A percentile compares a stretch with the other conserved stretches of the same genome.
Conservation (phyloP, 2,888 invertebrate genomes). For the Pyrochroa serraticornis region DNA sequence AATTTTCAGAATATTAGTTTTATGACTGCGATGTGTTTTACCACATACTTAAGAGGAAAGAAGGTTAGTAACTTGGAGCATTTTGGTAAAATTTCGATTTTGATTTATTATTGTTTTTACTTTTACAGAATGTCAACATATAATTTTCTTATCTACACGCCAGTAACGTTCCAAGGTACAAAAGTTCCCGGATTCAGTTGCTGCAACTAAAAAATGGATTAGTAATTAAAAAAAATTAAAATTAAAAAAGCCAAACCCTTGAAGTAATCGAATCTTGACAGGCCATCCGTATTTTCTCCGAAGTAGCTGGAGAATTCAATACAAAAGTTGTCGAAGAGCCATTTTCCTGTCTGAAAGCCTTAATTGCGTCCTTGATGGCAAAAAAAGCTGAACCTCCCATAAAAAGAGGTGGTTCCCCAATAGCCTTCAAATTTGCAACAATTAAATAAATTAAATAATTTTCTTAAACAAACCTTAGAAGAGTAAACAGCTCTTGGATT, state of each 20-base stretch:
- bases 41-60: too few species aligned
- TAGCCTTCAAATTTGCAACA: conserved; percentile 66
- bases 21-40: too few species aligned
- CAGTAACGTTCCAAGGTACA: conserved; percentile 64
- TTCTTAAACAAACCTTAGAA: too few species aligned
- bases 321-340: conserved; percentile 63
- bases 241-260: too few species aligned
- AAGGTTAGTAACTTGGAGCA: too few species aligned
- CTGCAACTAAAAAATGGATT: conserved; percentile 67
- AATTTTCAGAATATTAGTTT: too few species aligned
- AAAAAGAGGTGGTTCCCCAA: conserved; percentile 95
- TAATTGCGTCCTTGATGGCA: conserved; percentile 88
- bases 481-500: conserved; percentile 93
- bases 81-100: too few species aligned
- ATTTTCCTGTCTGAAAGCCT: conserved; percentile 75
- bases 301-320: conserved; percentile 85
- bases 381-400: conserved; percentile 87
- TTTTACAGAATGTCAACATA: too few species aligned
- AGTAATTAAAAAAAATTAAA: too few species aligned
- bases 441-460: conserved; percentile 13
- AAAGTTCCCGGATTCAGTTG: conserved; percentile 63
- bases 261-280: conserved; percentile 85
- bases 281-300: conserved; percentile 87
- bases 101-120: neutral
- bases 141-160: too few species aligned